These are phyloP conservation scores for Martes martes DNA, from an alignment of 2,113 vertebrate species.

Conservation along the genomic window DNA sequence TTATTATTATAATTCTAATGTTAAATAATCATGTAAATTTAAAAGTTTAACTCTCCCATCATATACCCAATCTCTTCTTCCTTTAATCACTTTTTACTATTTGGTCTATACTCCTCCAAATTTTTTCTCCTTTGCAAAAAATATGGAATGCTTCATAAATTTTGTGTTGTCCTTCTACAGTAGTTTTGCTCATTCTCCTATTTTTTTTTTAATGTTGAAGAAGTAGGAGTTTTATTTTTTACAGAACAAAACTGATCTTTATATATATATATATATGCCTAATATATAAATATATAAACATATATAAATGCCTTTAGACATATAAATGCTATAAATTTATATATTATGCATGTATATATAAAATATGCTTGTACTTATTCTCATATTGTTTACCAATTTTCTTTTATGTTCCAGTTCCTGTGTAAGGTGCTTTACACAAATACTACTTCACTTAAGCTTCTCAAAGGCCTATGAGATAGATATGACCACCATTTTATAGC, in stretches of 20 bases:
- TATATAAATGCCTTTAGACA: not conserved
- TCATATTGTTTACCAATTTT: not conserved
- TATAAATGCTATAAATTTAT: too few species aligned
- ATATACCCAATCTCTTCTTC: not conserved
- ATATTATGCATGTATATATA: too few species aligned
- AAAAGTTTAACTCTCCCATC: not conserved
- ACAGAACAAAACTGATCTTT: not conserved
- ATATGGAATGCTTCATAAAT: conserved; percentile 12
- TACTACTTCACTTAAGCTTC: not conserved
- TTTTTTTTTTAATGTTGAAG: not conserved
- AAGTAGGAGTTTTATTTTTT: conserved; percentile 12
- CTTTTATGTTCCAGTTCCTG: not conserved
- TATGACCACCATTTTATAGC: not conserved
- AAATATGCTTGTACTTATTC: not conserved
- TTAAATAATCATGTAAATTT: not conserved
- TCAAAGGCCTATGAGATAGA: not conserved
- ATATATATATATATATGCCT: not conserved
- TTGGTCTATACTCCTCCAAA: not conserved
- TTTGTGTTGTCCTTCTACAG: not conserved
- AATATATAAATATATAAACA: too few species aligned
- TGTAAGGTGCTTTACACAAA: not conserved
- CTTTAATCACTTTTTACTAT: conserved; percentile 4
- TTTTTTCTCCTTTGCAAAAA: conserved; percentile 40
- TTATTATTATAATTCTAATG: conserved; percentile 19
- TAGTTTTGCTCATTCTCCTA: conserved; percentile 8